Percentiles rank a stretch among this genome's conserved stretches.
Conservation (phyloP, 2,797 vertebrate species). For the Sebastes vulpes region DNA sequence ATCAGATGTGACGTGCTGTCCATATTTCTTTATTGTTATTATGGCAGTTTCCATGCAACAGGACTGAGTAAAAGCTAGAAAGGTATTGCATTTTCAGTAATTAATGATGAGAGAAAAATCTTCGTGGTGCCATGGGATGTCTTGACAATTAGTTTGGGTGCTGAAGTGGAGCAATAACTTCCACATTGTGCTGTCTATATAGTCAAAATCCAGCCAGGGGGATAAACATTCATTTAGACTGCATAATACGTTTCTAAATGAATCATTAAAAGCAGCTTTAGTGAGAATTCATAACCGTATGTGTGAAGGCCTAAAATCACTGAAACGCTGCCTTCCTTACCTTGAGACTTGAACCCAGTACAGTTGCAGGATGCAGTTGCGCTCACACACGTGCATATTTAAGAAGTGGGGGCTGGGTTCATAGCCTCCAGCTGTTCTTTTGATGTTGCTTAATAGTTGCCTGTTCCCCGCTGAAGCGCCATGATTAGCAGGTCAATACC, state of each 20-base stretch:
- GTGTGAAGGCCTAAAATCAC: background rate
- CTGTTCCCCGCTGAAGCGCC: slow-evolving; percentile 66
- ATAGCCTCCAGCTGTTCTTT: slow-evolving; percentile 73
- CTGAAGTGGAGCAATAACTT: background rate
- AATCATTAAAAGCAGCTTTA: background rate
- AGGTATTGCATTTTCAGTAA: background rate
- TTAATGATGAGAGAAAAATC: background rate
- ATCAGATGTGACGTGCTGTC: background rate
- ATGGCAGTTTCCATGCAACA: background rate
- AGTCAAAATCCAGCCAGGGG: background rate
- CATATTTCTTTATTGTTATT: background rate
- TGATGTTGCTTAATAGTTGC: slow-evolving; percentile 72
- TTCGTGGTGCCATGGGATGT: background rate
- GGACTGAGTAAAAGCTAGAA: background rate
- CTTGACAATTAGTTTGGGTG: slow-evolving; percentile 3
- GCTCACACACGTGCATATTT: slow-evolving; percentile 35
- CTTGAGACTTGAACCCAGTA: background rate
- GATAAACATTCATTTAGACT: background rate
- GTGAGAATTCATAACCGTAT: background rate
- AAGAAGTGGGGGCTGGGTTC: slow-evolving; percentile 49
- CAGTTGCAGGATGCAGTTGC: slow-evolving; percentile 9
- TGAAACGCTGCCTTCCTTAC: background rate
- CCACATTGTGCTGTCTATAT: background rate
- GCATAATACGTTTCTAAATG: background rate
- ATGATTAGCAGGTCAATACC: slow-evolving; percentile 82